These are phyloP conservation scores for Xenopus tropicalis DNA, from an alignment of 2,113 vertebrate species.

Conservation along the genomic window UCB_Xtro_10.0 CM004450.2:84384501-84385000, in stretches of 20 bases:
- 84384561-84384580: background rate
- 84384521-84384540: background rate
- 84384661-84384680: background rate
- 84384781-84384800: background rate
- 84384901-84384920: too few species aligned
- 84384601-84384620: background rate
- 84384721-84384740: background rate
- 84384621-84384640: background rate
- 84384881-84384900: background rate
- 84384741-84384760: background rate
- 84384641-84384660: background rate
- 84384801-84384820: background rate
- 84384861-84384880: background rate
- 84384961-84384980: too few species aligned
- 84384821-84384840: background rate
- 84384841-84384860: background rate
- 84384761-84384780: background rate
- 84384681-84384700: background rate
- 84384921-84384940: too few species aligned
- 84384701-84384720: background rate
- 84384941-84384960: too few species aligned
- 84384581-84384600: background rate
- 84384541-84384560: background rate
- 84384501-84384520: background rate
- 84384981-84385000: too few species aligned